Percentiles rank a stretch among this genome's conserved stretches.
phyloP scores from a whole-genome alignment of 2,797 vertebrate genomes.

The Periparus ater region DNA sequence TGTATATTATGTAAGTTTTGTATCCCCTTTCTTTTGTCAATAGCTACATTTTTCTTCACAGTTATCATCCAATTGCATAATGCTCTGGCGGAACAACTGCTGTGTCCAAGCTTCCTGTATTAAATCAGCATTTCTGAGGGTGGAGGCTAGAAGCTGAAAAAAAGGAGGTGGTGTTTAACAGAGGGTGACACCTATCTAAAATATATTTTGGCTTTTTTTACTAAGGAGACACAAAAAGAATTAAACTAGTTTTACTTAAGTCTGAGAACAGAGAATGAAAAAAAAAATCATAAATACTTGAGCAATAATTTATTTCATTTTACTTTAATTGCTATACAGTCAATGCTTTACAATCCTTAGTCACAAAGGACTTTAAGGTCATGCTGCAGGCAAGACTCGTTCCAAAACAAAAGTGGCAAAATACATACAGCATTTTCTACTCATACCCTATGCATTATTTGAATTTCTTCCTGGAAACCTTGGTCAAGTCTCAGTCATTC shows the following conservation, averaged over 20 bases:
- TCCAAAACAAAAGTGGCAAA: neutral
- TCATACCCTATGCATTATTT: neutral
- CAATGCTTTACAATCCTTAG: neutral
- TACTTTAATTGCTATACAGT: neutral
- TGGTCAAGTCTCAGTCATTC: neutral
- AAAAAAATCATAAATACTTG: neutral
- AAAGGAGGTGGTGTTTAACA: neutral
- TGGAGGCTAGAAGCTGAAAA: neutral
- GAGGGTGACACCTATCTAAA: neutral
- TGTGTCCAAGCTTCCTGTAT: neutral
- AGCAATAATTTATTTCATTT: neutral
- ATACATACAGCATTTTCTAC: neutral
- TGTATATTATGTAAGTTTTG: neutral
- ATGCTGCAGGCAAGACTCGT: neutral
- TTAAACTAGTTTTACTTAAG: neutral
- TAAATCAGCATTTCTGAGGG: neutral
- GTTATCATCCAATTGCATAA: neutral
- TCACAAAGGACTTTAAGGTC: constrained; percentile 11
- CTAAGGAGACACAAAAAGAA: neutral
- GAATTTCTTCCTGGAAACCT: neutral
- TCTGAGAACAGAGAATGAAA: neutral
- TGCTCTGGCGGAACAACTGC: neutral
- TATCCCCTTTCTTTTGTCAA: neutral
- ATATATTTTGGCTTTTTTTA: neutral
- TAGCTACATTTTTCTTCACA: neutral